Evolutionary conservation across 1,140 invertebrate genomes (phyloP).

Genomic region (Adoxophyes honmai): DNA sequence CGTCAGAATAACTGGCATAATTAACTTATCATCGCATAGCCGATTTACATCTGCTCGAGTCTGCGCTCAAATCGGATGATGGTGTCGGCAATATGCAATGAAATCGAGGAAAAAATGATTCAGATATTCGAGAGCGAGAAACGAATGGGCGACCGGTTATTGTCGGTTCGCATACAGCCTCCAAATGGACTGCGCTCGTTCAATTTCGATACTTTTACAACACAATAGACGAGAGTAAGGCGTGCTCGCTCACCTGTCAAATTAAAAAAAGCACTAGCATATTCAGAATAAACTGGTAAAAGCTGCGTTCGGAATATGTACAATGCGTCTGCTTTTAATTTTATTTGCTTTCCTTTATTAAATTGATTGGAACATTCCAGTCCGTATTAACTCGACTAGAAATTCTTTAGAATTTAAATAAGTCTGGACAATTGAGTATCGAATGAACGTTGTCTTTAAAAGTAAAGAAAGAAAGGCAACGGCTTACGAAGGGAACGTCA

Average conservation of each 20-base stretch:
- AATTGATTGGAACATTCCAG: background rate
- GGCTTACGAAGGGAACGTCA: too few species aligned
- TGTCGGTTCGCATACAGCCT: constrained; percentile 55
- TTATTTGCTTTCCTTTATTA: constrained; percentile 19
- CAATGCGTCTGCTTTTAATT: background rate
- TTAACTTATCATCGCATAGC: constrained; percentile 47
- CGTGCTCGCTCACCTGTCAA: constrained; percentile 71
- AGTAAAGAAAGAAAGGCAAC: too few species aligned
- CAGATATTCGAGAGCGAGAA: constrained; percentile 61
- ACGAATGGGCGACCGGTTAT: constrained; percentile 55
- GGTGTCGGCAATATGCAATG: constrained; percentile 47
- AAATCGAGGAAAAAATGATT: constrained; percentile 66
- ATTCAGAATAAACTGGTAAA: constrained; percentile 63
- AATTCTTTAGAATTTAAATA: background rate
- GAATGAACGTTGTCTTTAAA: background rate
- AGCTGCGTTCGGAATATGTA: constrained; percentile 6
- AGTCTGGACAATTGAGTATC: background rate
- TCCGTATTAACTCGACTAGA: constrained; percentile 1
- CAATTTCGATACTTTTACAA: constrained; percentile 74
- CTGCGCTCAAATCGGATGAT: constrained; percentile 44
- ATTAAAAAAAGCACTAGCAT: constrained; percentile 72
- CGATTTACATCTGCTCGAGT: constrained; percentile 26
- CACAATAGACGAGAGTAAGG: constrained; percentile 69
- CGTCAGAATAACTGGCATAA: constrained; percentile 44
- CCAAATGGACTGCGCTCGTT: constrained; percentile 67